Conservation (phyloP, 35 echinoderm and acorn worm genomes). For the Holothuria glaberrima region DNA sequence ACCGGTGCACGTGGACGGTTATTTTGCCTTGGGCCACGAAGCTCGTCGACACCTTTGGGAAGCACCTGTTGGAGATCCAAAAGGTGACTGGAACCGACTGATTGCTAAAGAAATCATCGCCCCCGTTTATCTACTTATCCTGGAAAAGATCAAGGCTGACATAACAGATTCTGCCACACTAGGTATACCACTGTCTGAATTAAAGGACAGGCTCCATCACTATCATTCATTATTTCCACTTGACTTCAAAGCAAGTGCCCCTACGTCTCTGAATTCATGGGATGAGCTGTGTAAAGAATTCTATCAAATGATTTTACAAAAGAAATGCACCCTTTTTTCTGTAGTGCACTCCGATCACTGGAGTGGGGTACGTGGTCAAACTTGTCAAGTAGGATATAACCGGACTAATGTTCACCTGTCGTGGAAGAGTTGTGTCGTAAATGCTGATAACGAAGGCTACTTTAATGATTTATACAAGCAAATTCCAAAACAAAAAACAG, state of each 20-base stretch:
- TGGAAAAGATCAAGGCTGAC: neutral
- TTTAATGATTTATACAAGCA: no score
- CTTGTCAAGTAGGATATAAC: neutral
- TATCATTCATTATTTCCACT: slow-evolving; percentile 21
- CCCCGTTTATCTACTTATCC: neutral
- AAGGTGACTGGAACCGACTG: slow-evolving; percentile 31
- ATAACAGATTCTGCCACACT: neutral
- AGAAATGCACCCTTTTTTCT: slow-evolving; percentile 4
- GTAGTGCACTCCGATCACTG: neutral
- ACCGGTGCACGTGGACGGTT: slow-evolving; percentile 84
- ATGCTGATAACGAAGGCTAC: no score
- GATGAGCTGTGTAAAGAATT: slow-evolving; percentile 15
- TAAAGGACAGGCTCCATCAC: neutral
- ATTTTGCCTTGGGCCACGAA: slow-evolving; percentile 75
- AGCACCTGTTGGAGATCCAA: slow-evolving; percentile 34
- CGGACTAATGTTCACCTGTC: neutral
- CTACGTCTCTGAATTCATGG: neutral
- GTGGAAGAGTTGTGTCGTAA: no score
- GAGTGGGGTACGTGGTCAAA: neutral
- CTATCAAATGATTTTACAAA: neutral
- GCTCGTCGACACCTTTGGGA: slow-evolving; percentile 67
- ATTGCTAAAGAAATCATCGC: neutral
- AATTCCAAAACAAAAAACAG: neutral
- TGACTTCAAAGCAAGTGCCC: no score
- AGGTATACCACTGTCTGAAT: neutral